A percentile compares a stretch with the other conserved stretches of the same genome.
Conservation (phyloP, 2,888 invertebrate genomes). For the Microctonus brassicae region DNA sequence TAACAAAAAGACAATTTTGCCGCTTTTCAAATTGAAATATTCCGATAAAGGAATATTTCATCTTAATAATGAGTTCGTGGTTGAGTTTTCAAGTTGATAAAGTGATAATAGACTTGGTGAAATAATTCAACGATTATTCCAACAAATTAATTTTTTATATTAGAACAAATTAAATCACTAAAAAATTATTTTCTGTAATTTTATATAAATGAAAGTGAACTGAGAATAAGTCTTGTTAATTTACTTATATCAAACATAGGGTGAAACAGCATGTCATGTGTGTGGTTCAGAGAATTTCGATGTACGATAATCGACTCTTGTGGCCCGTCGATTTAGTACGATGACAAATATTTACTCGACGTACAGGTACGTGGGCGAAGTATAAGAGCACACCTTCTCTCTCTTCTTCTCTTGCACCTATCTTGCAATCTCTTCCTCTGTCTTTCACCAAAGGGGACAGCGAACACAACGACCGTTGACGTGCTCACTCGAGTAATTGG, state of each 20-base stretch:
- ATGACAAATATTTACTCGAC: constrained; percentile 25
- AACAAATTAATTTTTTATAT: neutral
- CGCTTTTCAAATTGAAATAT: constrained; percentile 30
- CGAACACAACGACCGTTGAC: constrained; percentile 28
- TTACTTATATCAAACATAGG: neutral
- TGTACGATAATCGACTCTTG: constrained; percentile 28
- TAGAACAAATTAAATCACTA: too few relatives aligned
- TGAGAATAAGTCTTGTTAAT: neutral
- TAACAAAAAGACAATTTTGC: constrained; percentile 8
- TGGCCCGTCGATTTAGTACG: constrained; percentile 8
- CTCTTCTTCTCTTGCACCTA: neutral
- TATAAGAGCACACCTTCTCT: constrained; percentile 5
- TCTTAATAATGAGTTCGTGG: neutral
- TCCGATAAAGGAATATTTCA: neutral
- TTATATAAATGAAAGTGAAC: too few relatives aligned
- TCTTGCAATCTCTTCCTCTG: neutral
- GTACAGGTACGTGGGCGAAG: constrained; percentile 17
- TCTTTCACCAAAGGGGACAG: constrained; percentile 15
- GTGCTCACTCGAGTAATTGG: constrained; percentile 33
- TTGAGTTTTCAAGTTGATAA: neutral
- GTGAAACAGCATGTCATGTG: neutral
- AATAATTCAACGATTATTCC: neutral
- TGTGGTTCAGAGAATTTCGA: constrained; percentile 6
- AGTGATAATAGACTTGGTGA: neutral
- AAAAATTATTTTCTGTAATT: too few relatives aligned